These are phyloP conservation scores for Cephalotes varians DNA, from an alignment of 2,888 invertebrate genomes.

Conservation along the genomic window DNA sequence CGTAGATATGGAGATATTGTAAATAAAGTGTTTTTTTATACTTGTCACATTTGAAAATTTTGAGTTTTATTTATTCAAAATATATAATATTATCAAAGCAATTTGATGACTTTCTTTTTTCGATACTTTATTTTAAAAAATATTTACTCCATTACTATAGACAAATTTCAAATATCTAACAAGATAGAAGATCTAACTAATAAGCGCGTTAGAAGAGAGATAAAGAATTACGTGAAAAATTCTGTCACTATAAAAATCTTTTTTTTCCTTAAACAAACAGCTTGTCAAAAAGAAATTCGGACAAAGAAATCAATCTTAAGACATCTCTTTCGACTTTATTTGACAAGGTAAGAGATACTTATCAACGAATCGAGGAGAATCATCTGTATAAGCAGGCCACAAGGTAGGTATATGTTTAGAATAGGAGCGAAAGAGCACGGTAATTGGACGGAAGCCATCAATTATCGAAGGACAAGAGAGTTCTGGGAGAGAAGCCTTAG, in stretches of 20 bases:
- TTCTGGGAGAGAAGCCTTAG: constrained; percentile 59
- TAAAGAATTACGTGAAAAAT: neutral
- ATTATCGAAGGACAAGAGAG: constrained; percentile 71
- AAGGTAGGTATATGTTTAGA: constrained; percentile 63
- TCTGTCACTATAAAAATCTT: neutral
- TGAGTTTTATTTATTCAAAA: neutral
- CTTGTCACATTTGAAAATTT: neutral
- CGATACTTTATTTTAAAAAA: neutral
- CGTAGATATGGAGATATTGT: neutral
- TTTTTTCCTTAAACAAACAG: neutral
- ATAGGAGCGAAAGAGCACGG: constrained; percentile 69
- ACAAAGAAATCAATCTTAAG: constrained; percentile 32
- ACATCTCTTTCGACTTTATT: constrained; percentile 30
- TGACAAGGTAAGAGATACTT: constrained; percentile 43
- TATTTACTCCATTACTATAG: neutral
- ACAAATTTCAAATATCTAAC: neutral
- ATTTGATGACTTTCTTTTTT: neutral
- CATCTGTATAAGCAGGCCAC: constrained; percentile 22
- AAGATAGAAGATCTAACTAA: neutral
- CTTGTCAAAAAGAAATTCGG: constrained; percentile 8
- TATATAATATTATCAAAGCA: neutral
- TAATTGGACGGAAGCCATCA: constrained; percentile 79
- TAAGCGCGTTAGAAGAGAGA: neutral
- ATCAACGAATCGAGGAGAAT: constrained; percentile 22
- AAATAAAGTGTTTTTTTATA: neutral